Conservation (phyloP, 2,888 invertebrate genomes). For the Cremastinae sp. region DNA sequence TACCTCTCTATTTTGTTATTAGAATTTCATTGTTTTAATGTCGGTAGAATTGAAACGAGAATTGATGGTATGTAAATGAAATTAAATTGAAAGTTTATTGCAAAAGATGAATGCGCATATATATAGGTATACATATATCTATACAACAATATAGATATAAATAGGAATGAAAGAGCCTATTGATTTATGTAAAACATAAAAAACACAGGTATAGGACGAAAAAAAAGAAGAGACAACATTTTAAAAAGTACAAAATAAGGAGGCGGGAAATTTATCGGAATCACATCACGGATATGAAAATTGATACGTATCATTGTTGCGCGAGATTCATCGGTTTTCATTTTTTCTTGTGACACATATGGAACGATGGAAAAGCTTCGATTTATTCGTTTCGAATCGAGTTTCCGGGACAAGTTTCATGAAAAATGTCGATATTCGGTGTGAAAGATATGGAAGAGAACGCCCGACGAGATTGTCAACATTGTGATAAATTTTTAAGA, state of each 20-base stretch:
- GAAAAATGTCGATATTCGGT: not conserved
- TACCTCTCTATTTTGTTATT: no score
- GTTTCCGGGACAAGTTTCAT: constrained; percentile 32
- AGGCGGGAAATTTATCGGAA: not conserved
- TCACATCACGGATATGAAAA: constrained; percentile 25
- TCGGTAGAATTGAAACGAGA: no score
- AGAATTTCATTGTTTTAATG: no score
- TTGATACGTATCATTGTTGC: constrained; percentile 19
- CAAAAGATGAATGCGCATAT: no score
- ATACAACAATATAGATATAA: no score
- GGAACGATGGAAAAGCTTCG: constrained; percentile 7
- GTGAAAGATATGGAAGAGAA: not conserved
- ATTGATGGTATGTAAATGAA: no score
- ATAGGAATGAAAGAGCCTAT: no score
- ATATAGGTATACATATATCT: no score
- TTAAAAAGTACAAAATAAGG: not conserved
- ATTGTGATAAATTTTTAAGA: constrained; percentile 28
- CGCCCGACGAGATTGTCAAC: not conserved
- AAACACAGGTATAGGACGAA: no score
- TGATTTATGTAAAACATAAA: no score
- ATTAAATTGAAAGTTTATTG: no score
- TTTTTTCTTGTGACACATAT: not conserved
- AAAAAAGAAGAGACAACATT: no score
- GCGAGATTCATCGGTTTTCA: constrained; percentile 37
- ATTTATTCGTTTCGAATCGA: constrained; percentile 38